Percentiles rank a stretch among this genome's conserved stretches.
These are phyloP conservation scores for Alcis repandata DNA, from an alignment of 2,888 invertebrate species.

Conservation along the genomic window DNA sequence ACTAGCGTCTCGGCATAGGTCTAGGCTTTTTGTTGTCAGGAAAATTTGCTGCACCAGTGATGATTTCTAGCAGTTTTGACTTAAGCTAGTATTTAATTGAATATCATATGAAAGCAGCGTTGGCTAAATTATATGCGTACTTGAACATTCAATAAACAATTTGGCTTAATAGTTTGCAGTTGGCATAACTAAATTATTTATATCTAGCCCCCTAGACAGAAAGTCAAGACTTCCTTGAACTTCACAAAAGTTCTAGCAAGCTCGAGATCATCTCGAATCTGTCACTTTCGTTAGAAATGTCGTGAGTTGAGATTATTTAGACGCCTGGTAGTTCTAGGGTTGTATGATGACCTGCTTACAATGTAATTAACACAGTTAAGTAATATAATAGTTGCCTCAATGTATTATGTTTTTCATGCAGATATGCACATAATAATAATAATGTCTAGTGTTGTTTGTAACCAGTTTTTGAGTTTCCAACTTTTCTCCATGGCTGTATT, in stretches of 20 bases:
- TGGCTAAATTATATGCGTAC: neutral
- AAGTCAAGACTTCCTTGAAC: neutral
- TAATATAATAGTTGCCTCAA: neutral
- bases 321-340: neutral
- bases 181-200: neutral
- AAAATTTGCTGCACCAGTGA: neutral
- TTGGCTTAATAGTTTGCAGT: neutral
- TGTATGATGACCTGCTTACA: neutral
- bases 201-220: neutral
- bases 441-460: constrained; percentile 9
- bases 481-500: constrained; percentile 32
- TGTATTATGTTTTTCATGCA: neutral
- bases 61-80: constrained; percentile 2
- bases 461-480: constrained; percentile 29
- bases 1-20: neutral
- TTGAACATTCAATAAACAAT: neutral
- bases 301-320: neutral
- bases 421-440: constrained; percentile 1
- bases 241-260: too few relatives aligned
- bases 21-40: neutral
- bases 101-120: neutral
- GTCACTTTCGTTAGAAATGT: neutral
- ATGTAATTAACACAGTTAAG: neutral
- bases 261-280: too few relatives aligned
- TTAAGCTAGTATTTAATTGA: constrained; percentile 5